Evolutionary conservation across 1,140 invertebrate species (phyloP), one percentile per base, ranked within the genome.

Genomic region (Trichogramma pretiosum): DNA sequence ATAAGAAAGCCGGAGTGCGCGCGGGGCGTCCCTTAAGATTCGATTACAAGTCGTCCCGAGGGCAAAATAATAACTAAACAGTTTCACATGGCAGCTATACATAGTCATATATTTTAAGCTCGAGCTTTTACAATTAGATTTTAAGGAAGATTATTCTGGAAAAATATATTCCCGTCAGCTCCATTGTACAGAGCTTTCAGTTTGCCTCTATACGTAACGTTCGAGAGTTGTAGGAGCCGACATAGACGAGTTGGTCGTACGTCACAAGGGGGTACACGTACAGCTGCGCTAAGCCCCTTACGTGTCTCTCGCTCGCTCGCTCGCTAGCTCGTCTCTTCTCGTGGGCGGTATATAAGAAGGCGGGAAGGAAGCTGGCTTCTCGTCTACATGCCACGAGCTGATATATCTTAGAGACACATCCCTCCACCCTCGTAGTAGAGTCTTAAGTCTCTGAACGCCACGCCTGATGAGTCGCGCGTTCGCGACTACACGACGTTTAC

Each of bases 381-480:
- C 17, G n/a, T n/a, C n/a, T n/a, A n/a, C n/a, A n/a, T n/a, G n/a
- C n/a, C n/a, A n/a, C n/a, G n/a, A n/a, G n/a, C n/a, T n/a, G 8
- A 17, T 8, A 21, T 33, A 42, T 49, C 34, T 40, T 4, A 49
- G 58, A 60, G 55, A 60, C 44, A 58, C 52, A 49, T 42, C 17
- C 46, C 21, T 39, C 26, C 14, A 2, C 16, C 16, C 21, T 19
- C 36, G 45, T 50, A 43, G 49, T 48, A 50, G 55, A 61, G 57
- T 67, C 64, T 65, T 67, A 64, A 65, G 63, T 61, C 59, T 62
- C 50, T n/a, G n/a, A n/a, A 47, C 54, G 56, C 55, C 49, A 55
- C 52, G 57, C 50, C 57, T 67, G 64, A 67, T n/a, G n/a, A n/a
- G n/a, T 28, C 24, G 24, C 24, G 5, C 11, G 24, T 11, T 28